phyloP scores from a whole-genome alignment of 1,140 invertebrate species.

The Drosophila teissieri region DNA sequence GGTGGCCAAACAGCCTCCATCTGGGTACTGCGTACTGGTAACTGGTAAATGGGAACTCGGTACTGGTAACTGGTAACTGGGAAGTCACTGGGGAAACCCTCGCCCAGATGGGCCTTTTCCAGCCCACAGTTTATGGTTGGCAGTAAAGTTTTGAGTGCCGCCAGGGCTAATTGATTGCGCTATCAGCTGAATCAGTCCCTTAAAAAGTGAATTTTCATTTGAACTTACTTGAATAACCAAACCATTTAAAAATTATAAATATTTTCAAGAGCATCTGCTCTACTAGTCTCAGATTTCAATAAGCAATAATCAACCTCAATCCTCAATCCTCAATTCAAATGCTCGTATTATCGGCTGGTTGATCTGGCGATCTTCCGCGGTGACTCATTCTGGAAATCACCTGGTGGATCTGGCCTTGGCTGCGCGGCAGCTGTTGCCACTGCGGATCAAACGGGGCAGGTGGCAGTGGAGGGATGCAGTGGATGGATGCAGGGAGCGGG shows the following conservation, averaged over 20 bases:
- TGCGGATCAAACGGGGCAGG: slow-evolving; percentile 29
- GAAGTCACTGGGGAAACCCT: slow-evolving; percentile 8
- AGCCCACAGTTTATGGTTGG: slow-evolving; percentile 15
- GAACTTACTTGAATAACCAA: no score
- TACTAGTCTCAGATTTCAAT: no score
- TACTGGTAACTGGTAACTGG: no score
- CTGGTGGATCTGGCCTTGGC: slow-evolving; percentile 59
- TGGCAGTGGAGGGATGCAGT: neutral
- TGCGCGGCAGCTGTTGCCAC: slow-evolving; percentile 58
- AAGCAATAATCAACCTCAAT: neutral
- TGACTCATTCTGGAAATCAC: slow-evolving; percentile 55
- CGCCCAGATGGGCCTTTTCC: slow-evolving; percentile 28
- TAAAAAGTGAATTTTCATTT: neutral
- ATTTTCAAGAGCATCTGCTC: neutral
- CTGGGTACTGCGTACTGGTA: neutral
- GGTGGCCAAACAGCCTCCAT: slow-evolving; percentile 2
- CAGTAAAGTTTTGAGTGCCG: slow-evolving; percentile 12
- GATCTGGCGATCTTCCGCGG: slow-evolving; percentile 14
- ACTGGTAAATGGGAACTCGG: no score
- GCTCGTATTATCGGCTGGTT: slow-evolving; percentile 11
- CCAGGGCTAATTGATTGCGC: slow-evolving; percentile 5
- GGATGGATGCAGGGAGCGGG: neutral
- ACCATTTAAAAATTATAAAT: no score
- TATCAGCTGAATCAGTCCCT: neutral
- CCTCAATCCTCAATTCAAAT: neutral